Evolutionary conservation across 2,797 vertebrate species (phyloP).

Genomic region (Naso thynnoides): DNA sequence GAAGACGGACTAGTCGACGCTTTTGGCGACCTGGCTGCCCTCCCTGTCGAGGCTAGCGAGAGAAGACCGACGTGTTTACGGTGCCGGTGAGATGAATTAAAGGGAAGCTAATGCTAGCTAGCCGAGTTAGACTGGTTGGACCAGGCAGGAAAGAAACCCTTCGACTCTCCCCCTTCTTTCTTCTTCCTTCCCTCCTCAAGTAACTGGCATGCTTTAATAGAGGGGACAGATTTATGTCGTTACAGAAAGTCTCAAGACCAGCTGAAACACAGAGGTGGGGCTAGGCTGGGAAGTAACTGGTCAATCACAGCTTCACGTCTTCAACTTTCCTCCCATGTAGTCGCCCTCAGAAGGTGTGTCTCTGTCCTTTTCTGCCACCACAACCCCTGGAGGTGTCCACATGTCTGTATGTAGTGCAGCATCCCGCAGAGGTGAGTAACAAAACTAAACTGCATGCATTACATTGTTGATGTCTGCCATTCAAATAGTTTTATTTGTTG

Average conservation of each 20-base stretch:
- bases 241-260: slow-evolving; percentile 37
- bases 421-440: slow-evolving; percentile 94
- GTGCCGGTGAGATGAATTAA: slow-evolving; percentile 88
- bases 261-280: slow-evolving; percentile 38
- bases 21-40: slow-evolving; percentile 87
- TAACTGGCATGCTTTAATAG: slow-evolving; percentile 48
- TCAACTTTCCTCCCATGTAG: slow-evolving; percentile 79
- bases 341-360: slow-evolving; percentile 96
- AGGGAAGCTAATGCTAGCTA: slow-evolving; percentile 68
- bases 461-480: neutral
- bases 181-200: neutral
- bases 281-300: slow-evolving; percentile 31
- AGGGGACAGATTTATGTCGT: slow-evolving; percentile 52
- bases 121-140: slow-evolving; percentile 9
- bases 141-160: neutral
- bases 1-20: slow-evolving; percentile 73
- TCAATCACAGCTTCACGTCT: slow-evolving; percentile 59
- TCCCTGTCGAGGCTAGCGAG: slow-evolving; percentile 89
- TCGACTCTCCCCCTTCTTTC: neutral
- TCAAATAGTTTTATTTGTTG: neutral
- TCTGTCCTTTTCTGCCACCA: slow-evolving; percentile 95
- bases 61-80: slow-evolving; percentile 90
- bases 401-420: slow-evolving; percentile 94
- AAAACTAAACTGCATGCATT: neutral
- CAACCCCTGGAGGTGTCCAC: slow-evolving; percentile 92